phyloP scores from a whole-genome alignment of 2,797 vertebrate species.

The Bradypus variegatus region DNA sequence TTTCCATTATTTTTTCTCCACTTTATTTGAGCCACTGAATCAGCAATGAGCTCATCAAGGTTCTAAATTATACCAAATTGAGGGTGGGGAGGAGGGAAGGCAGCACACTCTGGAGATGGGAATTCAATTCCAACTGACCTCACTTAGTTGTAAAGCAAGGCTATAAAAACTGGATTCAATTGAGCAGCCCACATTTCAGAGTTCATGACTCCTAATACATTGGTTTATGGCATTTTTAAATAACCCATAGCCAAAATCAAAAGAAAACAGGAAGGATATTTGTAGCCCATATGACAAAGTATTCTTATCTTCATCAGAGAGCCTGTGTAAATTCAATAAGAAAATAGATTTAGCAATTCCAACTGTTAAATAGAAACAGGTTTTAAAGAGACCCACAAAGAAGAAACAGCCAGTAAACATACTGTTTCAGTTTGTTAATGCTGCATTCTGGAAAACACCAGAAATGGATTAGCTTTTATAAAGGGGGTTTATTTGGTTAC shows the following conservation, averaged over 20 bases:
- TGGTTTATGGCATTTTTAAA: not conserved
- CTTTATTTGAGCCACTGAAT: not conserved
- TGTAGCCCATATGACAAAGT: not conserved
- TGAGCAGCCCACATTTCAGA: not conserved
- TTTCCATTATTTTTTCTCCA: not conserved
- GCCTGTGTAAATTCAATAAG: not conserved
- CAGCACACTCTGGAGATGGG: not conserved
- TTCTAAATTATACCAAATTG: not conserved
- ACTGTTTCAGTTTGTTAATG: no score
- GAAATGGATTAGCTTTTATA: no score
- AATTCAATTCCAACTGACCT: not conserved
- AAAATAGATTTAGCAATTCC: constrained; percentile 2
- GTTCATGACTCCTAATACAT: not conserved
- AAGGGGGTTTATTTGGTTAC: no score
- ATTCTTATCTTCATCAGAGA: constrained; percentile 8
- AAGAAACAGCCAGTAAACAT: not conserved
- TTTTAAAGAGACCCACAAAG: not conserved
- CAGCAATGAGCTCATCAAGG: not conserved
- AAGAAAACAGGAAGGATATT: constrained; percentile 16
- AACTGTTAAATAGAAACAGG: not conserved
- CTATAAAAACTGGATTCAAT: not conserved
- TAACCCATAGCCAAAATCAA: not conserved
- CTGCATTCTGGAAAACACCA: no score
- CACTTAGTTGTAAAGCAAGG: not conserved
- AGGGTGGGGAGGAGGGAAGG: not conserved